Conservation (phyloP, 2,113 vertebrate genomes). For the Hydrolagus affinis region DNA sequence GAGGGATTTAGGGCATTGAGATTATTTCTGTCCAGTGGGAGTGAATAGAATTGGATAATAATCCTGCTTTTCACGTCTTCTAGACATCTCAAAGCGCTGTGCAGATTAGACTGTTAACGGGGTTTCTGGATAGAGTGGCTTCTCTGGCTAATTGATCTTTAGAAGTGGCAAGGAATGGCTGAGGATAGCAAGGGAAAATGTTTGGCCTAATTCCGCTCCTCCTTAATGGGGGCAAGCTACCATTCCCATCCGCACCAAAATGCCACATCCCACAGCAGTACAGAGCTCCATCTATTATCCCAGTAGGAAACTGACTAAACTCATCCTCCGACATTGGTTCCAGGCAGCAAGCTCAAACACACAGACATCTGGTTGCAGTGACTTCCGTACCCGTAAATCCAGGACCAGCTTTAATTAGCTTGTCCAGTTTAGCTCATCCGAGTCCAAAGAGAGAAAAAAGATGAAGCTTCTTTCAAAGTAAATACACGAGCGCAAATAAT, state of each 20-base stretch:
- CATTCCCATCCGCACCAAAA: not conserved
- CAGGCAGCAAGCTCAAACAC: not conserved
- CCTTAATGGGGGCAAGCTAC: not conserved
- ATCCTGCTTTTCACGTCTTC: not conserved
- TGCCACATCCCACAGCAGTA: not conserved
- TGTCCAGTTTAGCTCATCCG: not conserved
- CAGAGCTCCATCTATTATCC: not conserved
- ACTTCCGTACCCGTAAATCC: not conserved
- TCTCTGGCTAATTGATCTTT: not conserved
- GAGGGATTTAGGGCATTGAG: too few relatives aligned
- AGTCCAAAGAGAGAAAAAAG: not conserved
- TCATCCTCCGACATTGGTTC: not conserved
- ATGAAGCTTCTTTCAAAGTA: not conserved
- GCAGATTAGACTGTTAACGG: not conserved
- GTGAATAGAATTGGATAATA: not conserved
- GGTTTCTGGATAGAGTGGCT: not conserved
- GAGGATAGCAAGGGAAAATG: constrained; percentile 4
- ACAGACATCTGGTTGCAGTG: constrained; percentile 28
- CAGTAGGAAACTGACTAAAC: constrained; percentile 12
- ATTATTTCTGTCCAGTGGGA: too few relatives aligned
- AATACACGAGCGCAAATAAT: constrained; percentile 5
- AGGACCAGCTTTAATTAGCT: not conserved
- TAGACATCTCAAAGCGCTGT: too few relatives aligned
- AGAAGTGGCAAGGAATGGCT: not conserved
- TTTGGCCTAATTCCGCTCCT: not conserved